Evolutionary conservation across 2,113 vertebrate species (phyloP).

Genomic region (Anarrhichthys ocellatus): DNA sequence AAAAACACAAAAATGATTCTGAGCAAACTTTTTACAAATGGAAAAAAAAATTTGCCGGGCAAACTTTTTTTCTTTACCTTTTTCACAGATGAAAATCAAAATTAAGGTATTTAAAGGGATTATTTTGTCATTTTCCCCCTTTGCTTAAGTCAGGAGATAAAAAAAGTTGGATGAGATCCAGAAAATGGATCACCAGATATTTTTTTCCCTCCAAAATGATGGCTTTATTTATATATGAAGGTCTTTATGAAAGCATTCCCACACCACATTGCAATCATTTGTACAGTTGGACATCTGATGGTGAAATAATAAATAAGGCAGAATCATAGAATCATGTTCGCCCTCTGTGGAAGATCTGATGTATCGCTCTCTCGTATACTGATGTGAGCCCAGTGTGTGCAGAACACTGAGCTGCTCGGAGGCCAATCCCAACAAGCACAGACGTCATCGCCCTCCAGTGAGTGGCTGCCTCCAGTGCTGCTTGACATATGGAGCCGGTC

Average conservation of each 20-base stretch:
- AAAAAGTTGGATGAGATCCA: neutral
- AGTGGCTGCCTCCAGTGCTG: conserved; percentile 15
- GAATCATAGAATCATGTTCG: neutral
- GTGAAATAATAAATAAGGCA: neutral
- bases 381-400: neutral
- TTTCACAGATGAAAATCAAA: too few relatives aligned
- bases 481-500: conserved; percentile 36
- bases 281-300: neutral
- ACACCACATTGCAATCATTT: neutral
- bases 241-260: conserved; percentile 13
- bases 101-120: neutral
- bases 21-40: too few relatives aligned
- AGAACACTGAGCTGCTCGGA: neutral
- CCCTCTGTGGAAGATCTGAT: neutral
- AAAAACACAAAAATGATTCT: neutral
- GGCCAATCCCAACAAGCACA: conserved; percentile 9
- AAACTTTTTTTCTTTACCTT: neutral
- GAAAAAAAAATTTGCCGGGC: neutral
- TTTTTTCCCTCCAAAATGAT: neutral
- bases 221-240: neutral
- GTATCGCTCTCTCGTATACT: too few relatives aligned
- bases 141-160: too few relatives aligned
- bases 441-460: conserved; percentile 21
- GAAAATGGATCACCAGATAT: neutral
- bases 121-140: neutral